These are phyloP conservation scores for Ophioderma brevispina DNA, from an alignment of 35 echinoderm and acorn worm species.

Conservation along the genomic window DNA sequence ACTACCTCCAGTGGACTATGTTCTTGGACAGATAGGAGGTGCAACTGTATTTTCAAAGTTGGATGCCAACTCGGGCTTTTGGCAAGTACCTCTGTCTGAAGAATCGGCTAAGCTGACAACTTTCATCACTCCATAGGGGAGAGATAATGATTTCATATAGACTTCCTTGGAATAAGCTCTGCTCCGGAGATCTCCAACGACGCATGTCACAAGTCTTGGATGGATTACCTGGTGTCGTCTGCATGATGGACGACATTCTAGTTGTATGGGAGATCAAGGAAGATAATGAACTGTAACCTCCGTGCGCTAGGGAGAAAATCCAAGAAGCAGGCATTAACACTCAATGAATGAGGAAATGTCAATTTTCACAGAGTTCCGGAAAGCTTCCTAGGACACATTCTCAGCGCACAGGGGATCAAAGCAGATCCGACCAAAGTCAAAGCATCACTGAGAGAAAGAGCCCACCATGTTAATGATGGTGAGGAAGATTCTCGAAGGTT, in stretches of 20 bases:
- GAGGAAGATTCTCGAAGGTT: slow-evolving; percentile 36
- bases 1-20: slow-evolving; percentile 13
- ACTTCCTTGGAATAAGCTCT: slow-evolving; percentile 57
- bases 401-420: slow-evolving; percentile 39
- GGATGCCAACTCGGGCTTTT: slow-evolving; percentile 61
- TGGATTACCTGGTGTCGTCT: slow-evolving; percentile 51
- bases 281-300: slow-evolving; percentile 48
- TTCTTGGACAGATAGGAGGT: slow-evolving; percentile 26
- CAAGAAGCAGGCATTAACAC: slow-evolving; percentile 46
- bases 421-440: slow-evolving; percentile 49
- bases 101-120: slow-evolving; percentile 52
- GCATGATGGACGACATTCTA: slow-evolving; percentile 50
- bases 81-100: slow-evolving; percentile 42
- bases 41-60: too few species aligned
- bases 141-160: slow-evolving; percentile 32
- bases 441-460: background rate
- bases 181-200: slow-evolving; percentile 53
- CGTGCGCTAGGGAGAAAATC: slow-evolving; percentile 19
- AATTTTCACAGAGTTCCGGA: slow-evolving; percentile 12
- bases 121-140: slow-evolving; percentile 66
- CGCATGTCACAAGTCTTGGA: slow-evolving; percentile 50
- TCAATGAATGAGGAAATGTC: slow-evolving; percentile 74
- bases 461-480: slow-evolving; percentile 33
- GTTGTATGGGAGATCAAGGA: slow-evolving; percentile 32
- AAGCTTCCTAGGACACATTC: slow-evolving; percentile 67